Evolutionary conservation across 2,797 vertebrate genomes (phyloP), one percentile per base, ranked within the genome.

Genomic region (Knipowitschia caucasica): DNA sequence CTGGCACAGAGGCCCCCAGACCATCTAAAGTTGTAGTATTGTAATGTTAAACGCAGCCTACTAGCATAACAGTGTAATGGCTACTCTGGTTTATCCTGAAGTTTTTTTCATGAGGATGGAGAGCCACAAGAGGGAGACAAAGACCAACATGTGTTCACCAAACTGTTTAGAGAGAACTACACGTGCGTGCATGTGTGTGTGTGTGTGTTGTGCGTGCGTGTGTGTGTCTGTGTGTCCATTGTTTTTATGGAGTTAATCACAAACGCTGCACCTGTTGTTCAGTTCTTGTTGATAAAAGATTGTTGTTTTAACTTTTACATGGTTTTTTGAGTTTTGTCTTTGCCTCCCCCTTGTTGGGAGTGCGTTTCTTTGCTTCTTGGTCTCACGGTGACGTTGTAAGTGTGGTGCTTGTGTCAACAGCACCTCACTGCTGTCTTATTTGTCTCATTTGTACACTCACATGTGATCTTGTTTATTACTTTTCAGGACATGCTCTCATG

Each of bases 401-500:
- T 12, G 21, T 10, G 20, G 33, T 7, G 18, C 17, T 39, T 46
- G n/a, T 45, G 51, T 51, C 39, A 23, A 35, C 8, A 31, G 1
- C 26, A 39, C 23, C 15, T 47, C 24, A 50, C 2, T 21, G 46
- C 0, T 6, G 29, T 27, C 26, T 57, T 47, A 10, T 7, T 20
- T 27, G 12, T 47, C 24, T 17, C 18, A 5, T 68, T 33, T 60
- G 21, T 4, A 29, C 46, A 7, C 21, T 62, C 52, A 15, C 33
- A 8, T 50, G 21, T 5, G 5, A 45, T 53, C 56, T 53, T 71
- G 71, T 73, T 80, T 67, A 69, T 61, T 11, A 35, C 59, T 50
- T 61, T 11, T 12, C 42, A 53, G 62, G 52, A 76, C 77, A 53
- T 59, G 25, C 69, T 77, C 64, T 62, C 14, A 59, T 30, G 31